Conservation (phyloP, 1,140 invertebrate genomes). For the Saccostrea glomerata region DNA sequence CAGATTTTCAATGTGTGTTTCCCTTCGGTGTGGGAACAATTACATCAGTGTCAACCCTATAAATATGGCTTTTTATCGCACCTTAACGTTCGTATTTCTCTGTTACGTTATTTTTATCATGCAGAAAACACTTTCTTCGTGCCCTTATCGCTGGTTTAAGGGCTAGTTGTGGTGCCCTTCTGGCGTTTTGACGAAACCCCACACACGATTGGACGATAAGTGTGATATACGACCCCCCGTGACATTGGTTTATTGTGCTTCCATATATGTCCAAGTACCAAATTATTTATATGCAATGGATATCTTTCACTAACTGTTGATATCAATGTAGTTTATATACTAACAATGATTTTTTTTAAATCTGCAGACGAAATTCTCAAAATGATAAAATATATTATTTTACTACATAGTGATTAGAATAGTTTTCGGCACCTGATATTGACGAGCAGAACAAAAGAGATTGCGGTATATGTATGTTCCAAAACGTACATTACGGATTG, state of each 20-base stretch:
- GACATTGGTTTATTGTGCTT: not conserved
- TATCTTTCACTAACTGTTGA: not conserved
- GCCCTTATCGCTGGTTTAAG: not conserved
- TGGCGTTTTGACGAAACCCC: constrained; percentile 21
- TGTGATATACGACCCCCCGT: not conserved
- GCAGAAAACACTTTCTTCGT: constrained; percentile 13
- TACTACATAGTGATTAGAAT: not conserved
- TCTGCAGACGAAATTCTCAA: too few species aligned
- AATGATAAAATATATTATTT: too few species aligned
- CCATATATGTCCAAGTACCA: not conserved
- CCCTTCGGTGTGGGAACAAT: not conserved
- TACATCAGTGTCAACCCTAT: constrained; percentile 20
- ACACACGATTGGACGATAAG: not conserved
- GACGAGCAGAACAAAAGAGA: not conserved
- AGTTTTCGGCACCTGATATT: not conserved
- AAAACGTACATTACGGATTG: constrained; percentile 23
- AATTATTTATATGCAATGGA: not conserved
- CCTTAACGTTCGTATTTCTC: not conserved
- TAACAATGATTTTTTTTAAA: too few species aligned
- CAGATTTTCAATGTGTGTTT: too few species aligned
- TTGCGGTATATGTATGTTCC: not conserved
- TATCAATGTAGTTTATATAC: not conserved
- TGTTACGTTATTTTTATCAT: not conserved
- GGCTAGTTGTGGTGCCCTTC: not conserved
- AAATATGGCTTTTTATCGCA: constrained; percentile 26